Base-by-base conservation (phyloP, 2,113 vertebrate genomes). In the Neomonachus schauinslandi region DNA sequence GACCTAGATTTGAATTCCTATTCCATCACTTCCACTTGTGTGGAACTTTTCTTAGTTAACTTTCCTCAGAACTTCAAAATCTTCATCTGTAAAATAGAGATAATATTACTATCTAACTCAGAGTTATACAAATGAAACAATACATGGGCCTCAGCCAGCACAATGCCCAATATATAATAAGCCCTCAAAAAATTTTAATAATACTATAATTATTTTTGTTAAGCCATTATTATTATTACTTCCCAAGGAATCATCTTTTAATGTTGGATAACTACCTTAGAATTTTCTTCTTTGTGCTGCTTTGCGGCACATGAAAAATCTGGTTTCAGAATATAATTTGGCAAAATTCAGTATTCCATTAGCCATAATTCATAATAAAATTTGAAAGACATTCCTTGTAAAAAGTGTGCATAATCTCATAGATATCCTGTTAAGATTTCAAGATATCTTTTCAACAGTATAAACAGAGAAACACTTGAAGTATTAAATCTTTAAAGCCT, bases 401-500 rank as follows among this genome's bases (percentile, higher is more conserved):
- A 96, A 94, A 13, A 9, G 88, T 46, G 15, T 90, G 26, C 31
- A 74, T 80, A 80, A 88, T 81, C 59, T 97, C 51, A 49, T 18
- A 42, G 31, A 81, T 63, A 95, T 3, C 3, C 18, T 65, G 10
- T 94, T 74, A 83, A 42, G 1, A 87, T 94, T 92, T 88, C 19
- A 87, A 92, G 55, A 49, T 33, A 46, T 71, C 24, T 53, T 92
- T 94, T 95, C 61, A 76, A 95, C 85, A 63, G 5, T 10, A 7
- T 24, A 65, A 95, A 82, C 2, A 85, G 8, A 97, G 72, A 97
- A 96, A 98, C 36, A 53, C 61, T 96, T 84, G 92, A 97, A 97
- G 39, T 87, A 94, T 88, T 96, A 92, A 97, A 96, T 94, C 84
- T 84, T 76, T 69, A 95, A 97, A 98, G 94, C 10, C 53, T 95